These are phyloP conservation scores for Bryconaethiops microstoma DNA, from an alignment of 2,797 vertebrate species.

Conservation along the genomic window DNA sequence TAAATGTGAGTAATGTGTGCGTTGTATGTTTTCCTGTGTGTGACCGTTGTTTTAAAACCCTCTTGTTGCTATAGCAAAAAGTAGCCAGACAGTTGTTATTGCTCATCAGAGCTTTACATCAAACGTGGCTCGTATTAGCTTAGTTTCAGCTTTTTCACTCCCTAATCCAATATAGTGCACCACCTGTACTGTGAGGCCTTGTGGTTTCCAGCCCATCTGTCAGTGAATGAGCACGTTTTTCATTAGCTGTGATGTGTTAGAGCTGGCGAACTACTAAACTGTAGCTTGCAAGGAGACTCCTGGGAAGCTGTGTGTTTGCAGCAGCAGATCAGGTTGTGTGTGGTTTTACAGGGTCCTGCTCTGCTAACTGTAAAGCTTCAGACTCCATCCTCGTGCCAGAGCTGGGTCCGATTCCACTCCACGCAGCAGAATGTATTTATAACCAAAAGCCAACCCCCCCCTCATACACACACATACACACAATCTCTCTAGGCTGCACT, in stretches of 20 bases:
- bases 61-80: constrained; percentile 20
- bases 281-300: background rate
- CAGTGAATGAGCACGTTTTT: background rate
- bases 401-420: constrained; percentile 71
- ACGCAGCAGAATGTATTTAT: constrained; percentile 85
- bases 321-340: constrained; percentile 14
- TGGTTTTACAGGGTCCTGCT: constrained; percentile 33
- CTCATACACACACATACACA: constrained; percentile 39
- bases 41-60: background rate
- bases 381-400: constrained; percentile 68
- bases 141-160: too few relatives aligned
- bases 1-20: background rate
- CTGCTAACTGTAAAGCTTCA: constrained; percentile 61
- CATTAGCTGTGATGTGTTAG: background rate
- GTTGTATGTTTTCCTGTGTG: constrained; percentile 3
- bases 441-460: constrained; percentile 64
- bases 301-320: constrained; percentile 7
- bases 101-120: background rate
- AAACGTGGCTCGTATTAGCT: too few relatives aligned
- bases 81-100: background rate
- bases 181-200: too few relatives aligned
- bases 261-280: background rate
- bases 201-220: too few relatives aligned
- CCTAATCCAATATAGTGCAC: too few relatives aligned
- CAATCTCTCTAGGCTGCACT: constrained; percentile 61